Evolutionary conservation across 2,797 vertebrate genomes (phyloP).

Genomic region (Coreius guichenoti): DNA sequence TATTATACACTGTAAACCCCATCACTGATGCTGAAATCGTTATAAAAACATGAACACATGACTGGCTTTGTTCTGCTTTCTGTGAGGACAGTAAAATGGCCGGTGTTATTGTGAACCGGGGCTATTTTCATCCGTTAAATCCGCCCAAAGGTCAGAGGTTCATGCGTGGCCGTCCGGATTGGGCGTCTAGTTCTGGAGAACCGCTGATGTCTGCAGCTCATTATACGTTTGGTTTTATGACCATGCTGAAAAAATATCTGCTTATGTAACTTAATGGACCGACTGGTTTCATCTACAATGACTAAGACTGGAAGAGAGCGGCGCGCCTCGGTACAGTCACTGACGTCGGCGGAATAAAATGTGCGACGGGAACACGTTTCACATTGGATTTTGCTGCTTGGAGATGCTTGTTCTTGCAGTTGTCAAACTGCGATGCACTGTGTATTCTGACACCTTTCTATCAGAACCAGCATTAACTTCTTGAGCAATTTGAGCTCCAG

Average conservation of each 20-base stretch:
- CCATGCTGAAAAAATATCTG: not conserved
- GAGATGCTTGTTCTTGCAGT: too few relatives aligned
- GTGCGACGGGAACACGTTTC: not conserved
- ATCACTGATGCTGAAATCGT: not conserved
- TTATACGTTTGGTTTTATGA: not conserved
- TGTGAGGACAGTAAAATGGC: not conserved
- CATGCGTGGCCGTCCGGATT: not conserved
- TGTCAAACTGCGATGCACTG: too few relatives aligned
- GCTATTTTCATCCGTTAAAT: constrained; percentile 5
- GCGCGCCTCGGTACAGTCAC: not conserved
- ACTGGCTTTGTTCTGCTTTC: not conserved
- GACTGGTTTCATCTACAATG: not conserved
- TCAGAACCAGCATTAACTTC: too few relatives aligned
- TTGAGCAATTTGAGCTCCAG: too few relatives aligned
- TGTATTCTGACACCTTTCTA: too few relatives aligned
- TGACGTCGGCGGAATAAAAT: not conserved
- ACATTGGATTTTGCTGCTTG: not conserved
- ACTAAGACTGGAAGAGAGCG: not conserved
- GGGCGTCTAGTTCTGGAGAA: not conserved
- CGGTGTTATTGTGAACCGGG: not conserved
- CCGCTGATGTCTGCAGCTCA: not conserved
- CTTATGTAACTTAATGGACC: not conserved
- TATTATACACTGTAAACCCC: too few relatives aligned
- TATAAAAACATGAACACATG: not conserved
- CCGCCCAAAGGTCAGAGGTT: not conserved